A percentile compares a stretch with the other conserved stretches of the same genome.
phyloP scores from a whole-genome alignment of 2,113 vertebrate species.

The Callionymus lyra region DNA sequence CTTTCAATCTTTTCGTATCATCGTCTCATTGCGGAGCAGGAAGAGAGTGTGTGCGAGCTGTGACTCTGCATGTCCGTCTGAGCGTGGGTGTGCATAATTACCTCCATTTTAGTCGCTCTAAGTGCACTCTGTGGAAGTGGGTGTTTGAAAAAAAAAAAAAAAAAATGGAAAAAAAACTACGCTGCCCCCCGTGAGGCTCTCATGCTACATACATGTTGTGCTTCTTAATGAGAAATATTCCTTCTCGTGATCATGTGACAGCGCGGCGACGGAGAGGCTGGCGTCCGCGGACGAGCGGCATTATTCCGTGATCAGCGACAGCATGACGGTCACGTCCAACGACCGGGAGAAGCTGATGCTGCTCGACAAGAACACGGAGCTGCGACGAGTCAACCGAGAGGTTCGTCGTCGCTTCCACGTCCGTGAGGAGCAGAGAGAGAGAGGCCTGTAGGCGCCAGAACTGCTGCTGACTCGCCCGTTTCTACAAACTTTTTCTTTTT shows the following conservation, averaged over 20 bases:
- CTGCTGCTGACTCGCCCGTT: constrained; percentile 30
- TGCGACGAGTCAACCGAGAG: constrained; percentile 68
- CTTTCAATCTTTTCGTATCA: no score
- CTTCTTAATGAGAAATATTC: constrained; percentile 8
- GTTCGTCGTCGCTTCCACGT: constrained; percentile 40
- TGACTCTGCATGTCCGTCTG: constrained; percentile 6
- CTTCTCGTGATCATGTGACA: constrained; percentile 1
- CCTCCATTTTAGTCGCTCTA: constrained; percentile 41
- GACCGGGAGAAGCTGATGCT: constrained; percentile 73
- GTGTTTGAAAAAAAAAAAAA: constrained; percentile 57
- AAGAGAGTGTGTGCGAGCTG: no score
- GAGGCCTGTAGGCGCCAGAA: no score
- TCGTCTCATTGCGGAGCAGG: no score
- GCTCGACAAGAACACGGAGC: constrained; percentile 70
- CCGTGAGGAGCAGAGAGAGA: no score
- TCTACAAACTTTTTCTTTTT: no score
- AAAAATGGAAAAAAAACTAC: no score
- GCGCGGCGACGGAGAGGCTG: constrained; percentile 27
- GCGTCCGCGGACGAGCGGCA: constrained; percentile 57
- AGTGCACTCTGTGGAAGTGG: constrained; percentile 57
- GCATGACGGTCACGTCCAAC: constrained; percentile 67
- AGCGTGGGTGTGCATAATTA: constrained; percentile 51
- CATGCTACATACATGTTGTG: constrained; percentile 22
- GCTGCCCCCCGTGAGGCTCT: constrained; percentile 33
- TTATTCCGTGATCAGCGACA: constrained; percentile 72